phyloP scores from a whole-genome alignment of 2,113 vertebrate genomes.

The Chaenocephalus aceratus region DNA sequence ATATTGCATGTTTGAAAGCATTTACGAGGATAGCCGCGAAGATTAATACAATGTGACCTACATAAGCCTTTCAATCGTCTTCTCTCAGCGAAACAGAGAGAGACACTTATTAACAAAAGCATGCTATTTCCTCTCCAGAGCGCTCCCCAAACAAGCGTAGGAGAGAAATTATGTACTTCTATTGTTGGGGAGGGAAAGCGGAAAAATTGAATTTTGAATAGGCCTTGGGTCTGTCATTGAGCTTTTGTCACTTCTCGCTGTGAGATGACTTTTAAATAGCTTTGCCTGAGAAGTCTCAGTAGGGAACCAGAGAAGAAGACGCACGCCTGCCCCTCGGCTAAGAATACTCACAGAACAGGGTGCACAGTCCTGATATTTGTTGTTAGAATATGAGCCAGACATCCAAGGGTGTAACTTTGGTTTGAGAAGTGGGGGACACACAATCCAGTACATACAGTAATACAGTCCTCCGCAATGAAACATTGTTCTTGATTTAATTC shows the following conservation, averaged over 20 bases:
- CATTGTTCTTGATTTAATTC: too few species aligned
- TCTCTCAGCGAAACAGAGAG: slow-evolving; percentile 56
- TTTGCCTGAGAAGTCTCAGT: slow-evolving; percentile 58
- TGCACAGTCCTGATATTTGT: slow-evolving; percentile 41
- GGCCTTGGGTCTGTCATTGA: slow-evolving; percentile 68
- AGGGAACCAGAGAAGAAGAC: slow-evolving; percentile 48
- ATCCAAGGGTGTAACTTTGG: too few species aligned
- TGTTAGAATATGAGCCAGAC: slow-evolving; percentile 41
- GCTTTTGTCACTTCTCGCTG: slow-evolving; percentile 55
- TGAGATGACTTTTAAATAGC: slow-evolving; percentile 64
- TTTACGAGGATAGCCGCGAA: slow-evolving; percentile 65
- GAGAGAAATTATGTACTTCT: slow-evolving; percentile 62
- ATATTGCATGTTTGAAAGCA: slow-evolving; percentile 73
- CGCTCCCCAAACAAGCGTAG: slow-evolving; percentile 55
- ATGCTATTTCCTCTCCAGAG: slow-evolving; percentile 61
- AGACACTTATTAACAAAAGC: slow-evolving; percentile 71
- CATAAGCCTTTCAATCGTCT: slow-evolving; percentile 72
- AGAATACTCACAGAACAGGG: slow-evolving; percentile 51
- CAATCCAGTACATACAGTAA: too few species aligned
- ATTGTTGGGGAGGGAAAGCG: slow-evolving; percentile 61
- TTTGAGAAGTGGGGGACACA: too few species aligned
- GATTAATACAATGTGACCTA: slow-evolving; percentile 81
- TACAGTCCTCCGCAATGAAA: too few species aligned
- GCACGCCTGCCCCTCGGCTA: slow-evolving; percentile 38
- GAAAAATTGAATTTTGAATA: slow-evolving; percentile 66